A percentile compares a stretch with the other conserved stretches of the same genome.
phyloP scores from a whole-genome alignment of 2,113 vertebrate species.

The Mugil cephalus region DNA sequence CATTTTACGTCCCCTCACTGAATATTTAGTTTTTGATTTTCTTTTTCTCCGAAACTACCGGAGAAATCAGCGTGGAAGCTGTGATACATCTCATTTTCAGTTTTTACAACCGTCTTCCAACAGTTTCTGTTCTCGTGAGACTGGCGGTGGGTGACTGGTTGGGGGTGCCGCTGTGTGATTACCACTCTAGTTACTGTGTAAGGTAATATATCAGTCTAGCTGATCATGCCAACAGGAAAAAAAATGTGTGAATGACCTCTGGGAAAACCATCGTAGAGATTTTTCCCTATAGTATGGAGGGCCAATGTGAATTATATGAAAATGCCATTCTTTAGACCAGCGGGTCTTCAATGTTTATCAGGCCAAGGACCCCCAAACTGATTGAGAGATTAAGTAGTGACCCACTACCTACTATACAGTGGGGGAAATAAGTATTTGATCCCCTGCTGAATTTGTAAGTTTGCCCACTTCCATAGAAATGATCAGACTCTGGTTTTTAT shows the following conservation, averaged over 20 bases:
- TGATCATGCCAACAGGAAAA: too few species aligned
- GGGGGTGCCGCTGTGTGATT: not conserved
- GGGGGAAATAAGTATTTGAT: too few species aligned
- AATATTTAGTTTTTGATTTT: not conserved
- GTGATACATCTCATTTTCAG: not conserved
- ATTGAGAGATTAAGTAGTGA: too few species aligned
- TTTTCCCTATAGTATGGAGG: not conserved
- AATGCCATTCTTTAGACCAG: not conserved
- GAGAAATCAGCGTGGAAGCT: not conserved
- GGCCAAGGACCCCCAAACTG: too few species aligned
- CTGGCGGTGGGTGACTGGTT: constrained; percentile 9
- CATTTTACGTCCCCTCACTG: not conserved
- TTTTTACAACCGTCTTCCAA: not conserved
- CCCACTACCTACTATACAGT: too few species aligned
- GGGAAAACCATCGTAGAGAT: not conserved
- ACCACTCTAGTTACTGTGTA: not conserved
- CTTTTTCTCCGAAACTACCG: constrained; percentile 6
- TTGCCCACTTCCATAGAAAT: too few species aligned
- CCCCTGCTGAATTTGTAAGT: too few species aligned
- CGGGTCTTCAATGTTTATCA: too few species aligned
- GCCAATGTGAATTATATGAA: not conserved
- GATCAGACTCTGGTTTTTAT: too few species aligned
- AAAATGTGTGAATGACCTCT: not conserved
- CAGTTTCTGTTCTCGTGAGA: not conserved
- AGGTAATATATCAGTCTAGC: not conserved